phyloP scores from a whole-genome alignment of 2,113 vertebrate species.

The Pyrgilauda ruficollis region DNA sequence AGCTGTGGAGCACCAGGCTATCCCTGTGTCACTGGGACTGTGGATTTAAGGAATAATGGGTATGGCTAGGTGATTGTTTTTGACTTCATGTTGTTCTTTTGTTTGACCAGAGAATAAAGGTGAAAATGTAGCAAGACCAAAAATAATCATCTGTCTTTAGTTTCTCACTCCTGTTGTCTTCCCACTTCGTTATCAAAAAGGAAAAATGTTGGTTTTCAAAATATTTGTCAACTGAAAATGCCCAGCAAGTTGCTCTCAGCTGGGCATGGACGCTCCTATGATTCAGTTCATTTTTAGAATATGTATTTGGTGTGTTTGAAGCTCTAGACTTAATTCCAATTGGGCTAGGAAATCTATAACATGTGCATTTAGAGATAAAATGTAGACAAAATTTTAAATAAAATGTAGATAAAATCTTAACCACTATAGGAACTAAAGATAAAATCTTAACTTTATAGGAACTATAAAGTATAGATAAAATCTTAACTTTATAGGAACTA shows the following conservation, averaged over 20 bases:
- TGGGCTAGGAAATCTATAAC: background rate
- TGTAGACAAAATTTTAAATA: background rate
- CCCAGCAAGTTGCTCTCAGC: background rate
- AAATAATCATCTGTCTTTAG: background rate
- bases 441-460: background rate
- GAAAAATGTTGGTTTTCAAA: background rate
- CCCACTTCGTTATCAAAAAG: background rate
- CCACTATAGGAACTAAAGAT: background rate
- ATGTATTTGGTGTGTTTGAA: background rate
- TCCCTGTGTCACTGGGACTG: background rate
- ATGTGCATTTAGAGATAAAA: background rate
- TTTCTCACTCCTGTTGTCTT: background rate
- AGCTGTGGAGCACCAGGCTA: background rate
- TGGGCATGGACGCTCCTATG: background rate
- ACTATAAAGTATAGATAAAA: background rate
- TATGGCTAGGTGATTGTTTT: background rate
- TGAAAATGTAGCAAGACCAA: background rate
- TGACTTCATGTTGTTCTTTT: background rate
- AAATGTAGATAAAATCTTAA: background rate
- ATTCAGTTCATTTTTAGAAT: background rate
- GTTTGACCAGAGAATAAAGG: background rate
- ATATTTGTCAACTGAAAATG: background rate
- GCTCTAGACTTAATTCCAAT: background rate
- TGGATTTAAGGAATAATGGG: background rate
- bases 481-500: background rate